Evolutionary conservation across 2,888 invertebrate genomes (phyloP), one percentile per base, ranked within the genome.

Genomic region (Diaprepes abbreviatus): DNA sequence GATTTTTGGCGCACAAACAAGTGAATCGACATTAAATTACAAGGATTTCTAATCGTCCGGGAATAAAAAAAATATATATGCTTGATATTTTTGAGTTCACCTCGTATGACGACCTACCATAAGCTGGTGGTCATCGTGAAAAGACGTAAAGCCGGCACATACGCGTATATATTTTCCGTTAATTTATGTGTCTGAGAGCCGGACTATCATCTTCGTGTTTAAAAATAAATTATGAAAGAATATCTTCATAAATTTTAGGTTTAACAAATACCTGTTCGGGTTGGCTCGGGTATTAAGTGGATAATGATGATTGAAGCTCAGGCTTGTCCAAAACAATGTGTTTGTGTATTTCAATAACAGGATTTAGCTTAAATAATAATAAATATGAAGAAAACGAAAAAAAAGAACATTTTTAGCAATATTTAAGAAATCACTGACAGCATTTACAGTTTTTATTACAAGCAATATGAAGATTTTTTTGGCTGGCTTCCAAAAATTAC

Each of bases 201-300:
- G 70, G 74, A 73, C 75, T 77, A 78, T 79, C 78, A 77, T 78
- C 75, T 76, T 66, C 67, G 71, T 72, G 76, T 76, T 79, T 79
- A 79, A 79, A 81, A 79, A 79, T 79, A 78, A 81, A 79, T 79
- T 79, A 81, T 74, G 72, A 74, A 74, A 67, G 75, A 75, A 79
- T 74, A 75, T 78, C 79, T 79, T 78, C 78, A 79, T 80, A 79
- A 80, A 79, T 79, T 74, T 77, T 73, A 69, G 52, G 71, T 67
- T 70, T 69, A 74, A 73, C 75, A 74, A 74, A 76, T 75, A 73
- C 43, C 60, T 28, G 59, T 59, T 43, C 28, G 12, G 21, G 38
- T 7, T 33, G 59, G 59, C 28, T 31, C 9, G 43, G 43, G 59
- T 45, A 59, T 59, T 59, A 59, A 35, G 16, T 50, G 43, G 59